Evolutionary conservation across 2,888 invertebrate genomes (phyloP), one percentile per base, ranked within the genome.

Genomic region (Orthonevra nobilis): DNA sequence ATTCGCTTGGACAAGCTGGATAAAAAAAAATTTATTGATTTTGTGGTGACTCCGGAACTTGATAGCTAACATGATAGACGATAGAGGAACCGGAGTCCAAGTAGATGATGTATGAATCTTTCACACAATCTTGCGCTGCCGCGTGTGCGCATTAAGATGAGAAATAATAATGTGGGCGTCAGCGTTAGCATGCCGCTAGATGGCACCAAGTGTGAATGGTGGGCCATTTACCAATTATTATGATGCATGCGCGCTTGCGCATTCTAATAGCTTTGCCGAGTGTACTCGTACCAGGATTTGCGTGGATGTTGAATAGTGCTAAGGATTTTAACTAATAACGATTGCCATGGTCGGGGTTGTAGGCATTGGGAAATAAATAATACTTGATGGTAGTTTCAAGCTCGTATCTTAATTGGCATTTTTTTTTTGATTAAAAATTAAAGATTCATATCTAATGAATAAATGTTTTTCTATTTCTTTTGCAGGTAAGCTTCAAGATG

Each of bases 281-380:
- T 28, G 58, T 17, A 64, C 28, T 42, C 15, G 52, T 54, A 61
- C 48, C 26, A 44, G 52, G 60, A 66, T 66, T 79, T 66, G 79
- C 79, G 79, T 79, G 79, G 79, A 68, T 61, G 79, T 32, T 61
- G n/a, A n/a, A n/a, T n/a, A n/a, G n/a, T n/a, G n/a, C n/a, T n/a
- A n/a, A n/a, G n/a, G n/a, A n/a, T n/a, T n/a, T n/a, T n/a, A n/a
- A n/a, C n/a, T n/a, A n/a, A n/a, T n/a, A n/a, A n/a, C n/a, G n/a
- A n/a, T n/a, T n/a, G n/a, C n/a, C n/a, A n/a, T n/a, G n/a, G n/a
- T n/a, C n/a, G n/a, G n/a, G n/a, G n/a, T n/a, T n/a, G n/a, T n/a
- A n/a, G n/a, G n/a, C n/a, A n/a, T 23, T 28, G 15, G 9, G 26
- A 26, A 10, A 58, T 40, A 42, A 42, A 58, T 42, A 20, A 42